Base-by-base conservation (phyloP, 2,797 vertebrate genomes). In the Telmatherina bonti region DNA sequence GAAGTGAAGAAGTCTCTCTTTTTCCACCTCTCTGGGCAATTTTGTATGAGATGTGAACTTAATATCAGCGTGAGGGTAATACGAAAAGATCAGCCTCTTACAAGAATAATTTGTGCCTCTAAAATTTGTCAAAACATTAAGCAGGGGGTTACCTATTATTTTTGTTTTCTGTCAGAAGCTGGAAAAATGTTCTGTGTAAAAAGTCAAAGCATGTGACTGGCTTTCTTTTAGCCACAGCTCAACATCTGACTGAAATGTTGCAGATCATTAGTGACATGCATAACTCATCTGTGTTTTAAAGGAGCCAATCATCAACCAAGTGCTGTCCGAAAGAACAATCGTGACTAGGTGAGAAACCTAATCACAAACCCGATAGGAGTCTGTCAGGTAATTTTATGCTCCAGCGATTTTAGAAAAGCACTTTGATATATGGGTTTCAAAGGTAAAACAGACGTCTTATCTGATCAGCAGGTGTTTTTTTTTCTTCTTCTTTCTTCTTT, bases 321-420 rank as follows among this genome's bases (percentile, higher is more conserved):
- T 35, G 36, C 76, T 47, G 55, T 67, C 24, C 3, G 38, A 63
- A 69, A 49, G 83, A 82, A 81, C 83, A 83, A 79, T 78, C 59
- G 43, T 1, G 13, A 45, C 74, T 74, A 65, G 60, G 69, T 66
- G 68, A 77, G 72, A 82, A 77, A 80, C 80, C 81, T 81, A 81
- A 86, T 89, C 85, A 77, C 70, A 82, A 82, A 87, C 77, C 63
- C 84, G 87, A 92, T 84, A 65, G 82, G 67, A 84, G 79, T 76
- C 72, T 71, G 81, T 83, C 82, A 77, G 84, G 77, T 85, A 85
- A 93, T 93, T 93, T 93, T 91, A 68, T 60, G 87, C 86, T 75
- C 58, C 69, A 73, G 62, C 81, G 88, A 73, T 82, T 89, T 87
- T 82, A 74, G 75, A 84, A 75, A 86, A 72, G 76, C 72, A 41